Evolutionary conservation across 1,140 invertebrate genomes (phyloP), one percentile per base, ranked within the genome.

Genomic region (Polypedilum pembai): DNA sequence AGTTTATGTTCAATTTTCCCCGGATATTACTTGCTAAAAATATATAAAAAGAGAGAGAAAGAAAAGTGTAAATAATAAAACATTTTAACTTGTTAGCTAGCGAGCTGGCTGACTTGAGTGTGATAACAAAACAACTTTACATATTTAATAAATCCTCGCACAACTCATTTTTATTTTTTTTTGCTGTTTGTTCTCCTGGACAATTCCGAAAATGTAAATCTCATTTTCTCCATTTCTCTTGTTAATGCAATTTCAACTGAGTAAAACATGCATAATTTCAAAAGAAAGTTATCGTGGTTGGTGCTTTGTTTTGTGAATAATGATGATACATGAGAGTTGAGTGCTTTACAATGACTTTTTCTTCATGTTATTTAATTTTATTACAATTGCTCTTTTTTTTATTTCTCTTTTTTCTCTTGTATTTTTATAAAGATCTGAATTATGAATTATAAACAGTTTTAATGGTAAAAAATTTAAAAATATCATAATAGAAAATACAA

Each of bases 1-100:
- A 69, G 65, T 69, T 69, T 69, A 69, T 69, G 65, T 69, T 18
- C 65, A 69, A 69, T 69, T 69, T 56, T 69, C 65, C 65, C 65
- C 17, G 65, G 65, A 69, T 69, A 69, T 69, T 69, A 69, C 65
- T 18, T 69, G 12, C n/a, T 56, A n/a, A n/a, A n/a, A 56, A n/a
- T n/a, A n/a, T n/a, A n/a, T n/a, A n/a, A n/a, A n/a, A n/a, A n/a
- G n/a, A n/a, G n/a, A n/a, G n/a, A n/a, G n/a, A n/a, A n/a, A n/a
- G n/a, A n/a, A n/a, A 15, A 56, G n/a, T 56, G 12, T 56, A 56
- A 56, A 56, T 56, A 56, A 56, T 56, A 56, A 56, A 56, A 56
- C 45, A 56, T 56, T 56, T 56, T 15, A 56, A 56, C 45, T 33
- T 56, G 45, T 12, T 56, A 4, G 12, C 15, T 56, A 15, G 45